phyloP scores from a whole-genome alignment of 2,797 vertebrate genomes.

The Oophaga sylvatica region DNA sequence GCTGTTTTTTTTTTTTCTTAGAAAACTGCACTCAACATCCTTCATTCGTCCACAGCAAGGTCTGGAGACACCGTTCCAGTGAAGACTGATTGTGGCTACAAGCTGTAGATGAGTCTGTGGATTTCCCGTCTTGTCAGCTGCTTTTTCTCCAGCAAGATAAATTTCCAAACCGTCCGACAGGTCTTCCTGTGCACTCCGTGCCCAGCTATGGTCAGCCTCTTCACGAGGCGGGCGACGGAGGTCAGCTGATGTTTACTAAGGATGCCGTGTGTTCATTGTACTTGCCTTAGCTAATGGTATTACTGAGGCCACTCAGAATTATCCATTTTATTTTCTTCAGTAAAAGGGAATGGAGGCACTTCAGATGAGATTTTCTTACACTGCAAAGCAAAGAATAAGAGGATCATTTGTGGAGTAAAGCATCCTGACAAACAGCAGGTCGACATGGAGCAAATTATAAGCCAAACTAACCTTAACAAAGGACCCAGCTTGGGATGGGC shows the following conservation, averaged over 20 bases:
- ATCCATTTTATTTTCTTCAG: conserved; percentile 37
- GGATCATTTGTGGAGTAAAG: conserved; percentile 30
- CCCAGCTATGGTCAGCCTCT: conserved; percentile 10
- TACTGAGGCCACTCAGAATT: conserved; percentile 8
- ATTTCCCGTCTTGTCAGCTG: conserved; percentile 29
- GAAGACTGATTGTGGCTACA: conserved; percentile 17
- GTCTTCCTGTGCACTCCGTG: conserved; percentile 58
- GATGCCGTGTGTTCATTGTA: conserved; percentile 44
- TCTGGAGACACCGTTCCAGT: conserved; percentile 7
- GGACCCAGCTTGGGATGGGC: conserved; percentile 31
- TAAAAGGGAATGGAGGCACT: conserved; percentile 50
- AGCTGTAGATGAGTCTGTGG: background rate
- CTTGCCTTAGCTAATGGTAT: conserved; percentile 44
- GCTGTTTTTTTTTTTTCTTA: conserved; percentile 12
- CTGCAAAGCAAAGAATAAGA: conserved; percentile 20
- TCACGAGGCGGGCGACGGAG: conserved; percentile 6
- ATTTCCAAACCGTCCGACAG: conserved; percentile 17
- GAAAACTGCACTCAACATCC: conserved; percentile 28
- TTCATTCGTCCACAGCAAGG: background rate
- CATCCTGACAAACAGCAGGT: conserved; percentile 26
- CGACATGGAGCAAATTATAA: conserved; percentile 26
- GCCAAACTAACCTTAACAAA: conserved; percentile 56
- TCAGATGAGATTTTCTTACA: conserved; percentile 42
- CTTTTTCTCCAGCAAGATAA: conserved; percentile 48
- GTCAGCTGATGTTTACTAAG: conserved; percentile 44